Base-by-base conservation (phyloP, 2,888 invertebrate species). In the Acronicta psi region DNA sequence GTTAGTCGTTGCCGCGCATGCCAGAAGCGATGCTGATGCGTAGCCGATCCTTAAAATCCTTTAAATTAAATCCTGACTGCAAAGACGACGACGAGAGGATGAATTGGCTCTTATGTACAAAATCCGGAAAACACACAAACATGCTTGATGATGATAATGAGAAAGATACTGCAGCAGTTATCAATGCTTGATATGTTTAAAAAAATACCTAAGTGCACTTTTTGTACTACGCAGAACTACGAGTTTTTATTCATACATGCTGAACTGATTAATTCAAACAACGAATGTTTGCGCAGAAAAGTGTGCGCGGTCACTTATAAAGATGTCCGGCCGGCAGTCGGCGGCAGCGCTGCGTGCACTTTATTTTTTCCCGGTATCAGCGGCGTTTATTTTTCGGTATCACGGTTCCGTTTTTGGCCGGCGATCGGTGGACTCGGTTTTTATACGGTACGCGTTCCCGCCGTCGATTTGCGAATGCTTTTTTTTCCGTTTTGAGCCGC, bases 351-450 rank as follows among this genome's bases (percentile, higher is more conserved):
- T 77, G 80, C 81, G 81, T 85, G 61, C 87, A 84, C 85, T 92
- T 88, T 91, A 90, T 93, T 93, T 93, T 91, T 90, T 88, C 88
- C 83, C 82, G 77, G 91, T 85, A 92, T 92, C 91, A 90, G 84
- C 73, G 86, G 83, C 89, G 90, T 93, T 93, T 94, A 93, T 92
- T 94, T 94, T 90, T 94, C 87, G 94, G 94, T 94, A 93, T 93
- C 92, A 91, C 93, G 85, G 92, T 88, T 89, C 91, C 93, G 92
- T 89, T 93, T 92, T 92, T 92, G 92, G 93, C 88, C 89, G 85
- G 81, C 91, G 86, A 92, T 91, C 90, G 91, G 89, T 80, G 80
- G 84, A 89, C 83, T 91, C 84, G 88, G 90, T 90, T 92, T 94
- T 92, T 90, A 90, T 91, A 89, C 90, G 89, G 90, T 90, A 92